Conservation (phyloP, 2,113 vertebrate genomes). For the Gymnobelideus leadbeateri region DNA sequence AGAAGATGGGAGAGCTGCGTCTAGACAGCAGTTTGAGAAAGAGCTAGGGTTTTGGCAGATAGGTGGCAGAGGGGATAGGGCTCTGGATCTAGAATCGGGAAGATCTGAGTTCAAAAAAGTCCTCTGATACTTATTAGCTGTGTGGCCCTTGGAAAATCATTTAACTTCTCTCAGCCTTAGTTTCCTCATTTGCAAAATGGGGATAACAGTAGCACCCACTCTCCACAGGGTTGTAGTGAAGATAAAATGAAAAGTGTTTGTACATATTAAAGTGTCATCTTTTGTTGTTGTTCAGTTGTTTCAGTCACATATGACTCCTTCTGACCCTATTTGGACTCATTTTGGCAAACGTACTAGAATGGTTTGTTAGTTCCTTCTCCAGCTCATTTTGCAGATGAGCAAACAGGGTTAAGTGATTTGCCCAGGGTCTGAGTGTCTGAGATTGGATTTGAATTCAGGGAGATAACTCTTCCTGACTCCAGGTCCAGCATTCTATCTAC, state of each 20-base stretch:
- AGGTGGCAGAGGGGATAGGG: neutral
- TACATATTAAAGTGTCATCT: neutral
- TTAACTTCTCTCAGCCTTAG: neutral
- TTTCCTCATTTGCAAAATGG: neutral
- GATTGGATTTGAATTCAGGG: neutral
- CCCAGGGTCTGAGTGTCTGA: neutral
- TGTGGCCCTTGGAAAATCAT: neutral
- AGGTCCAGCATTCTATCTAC: neutral
- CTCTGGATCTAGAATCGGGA: neutral
- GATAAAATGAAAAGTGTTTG: neutral
- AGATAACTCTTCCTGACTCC: neutral
- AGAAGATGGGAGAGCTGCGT: neutral
- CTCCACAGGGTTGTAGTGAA: neutral
- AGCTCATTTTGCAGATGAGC: neutral
- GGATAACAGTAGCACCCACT: neutral
- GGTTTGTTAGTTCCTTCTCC: neutral
- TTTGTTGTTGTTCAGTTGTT: neutral
- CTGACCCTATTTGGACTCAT: neutral
- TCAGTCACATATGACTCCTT: neutral
- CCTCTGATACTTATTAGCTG: neutral
- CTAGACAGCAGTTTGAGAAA: neutral
- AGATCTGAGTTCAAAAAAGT: neutral
- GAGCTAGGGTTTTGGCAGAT: neutral
- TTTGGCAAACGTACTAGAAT: neutral
- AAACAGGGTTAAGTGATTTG: neutral